Evolutionary conservation across 1,140 invertebrate genomes (phyloP), one percentile per base, ranked within the genome.

Genomic region (Neuroterus valhalla): DNA sequence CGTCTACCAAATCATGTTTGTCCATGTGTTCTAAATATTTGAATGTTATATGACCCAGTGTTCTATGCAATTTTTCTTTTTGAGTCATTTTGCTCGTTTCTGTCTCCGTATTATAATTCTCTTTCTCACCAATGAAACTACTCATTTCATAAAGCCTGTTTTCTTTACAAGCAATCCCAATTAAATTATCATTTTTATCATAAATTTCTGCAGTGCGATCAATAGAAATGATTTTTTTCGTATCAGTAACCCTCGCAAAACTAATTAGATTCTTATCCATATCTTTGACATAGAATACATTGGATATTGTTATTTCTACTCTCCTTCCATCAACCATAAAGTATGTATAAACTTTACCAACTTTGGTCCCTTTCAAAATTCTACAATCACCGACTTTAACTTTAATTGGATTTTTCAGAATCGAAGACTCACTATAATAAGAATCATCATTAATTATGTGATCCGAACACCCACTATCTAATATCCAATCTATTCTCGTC

Each of bases 21-120:
- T 45, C n/a, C 48, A 74, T 12, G 19, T 23, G 43, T 31, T 38
- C 38, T 38, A 68, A 68, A 72, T 72, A 72, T 19, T 45, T 23
- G 15, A 71, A 71, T 21, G 55, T 50, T 50, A 68, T 38, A 50
- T 66, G 55, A 31, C 48, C 71, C 3, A 52, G 26, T 11, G 68
- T 72, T 21, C 26, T 62, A 52, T 68, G 71, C 2, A 11, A 67
- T 45, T 72, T 72, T 68, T 72, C 66, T 14, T 48, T n/a, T n/a
- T n/a, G n/a, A n/a, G n/a, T n/a, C n/a, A n/a, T n/a, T n/a, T n/a
- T n/a, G n/a, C n/a, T n/a, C n/a, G n/a, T n/a, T n/a, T n/a, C n/a
- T n/a, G n/a, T n/a, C n/a, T n/a, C n/a, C n/a, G n/a, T n/a, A n/a
- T n/a, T n/a, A n/a, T n/a, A n/a, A n/a, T n/a, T n/a, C n/a, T n/a